A percentile compares a stretch with the other conserved stretches of the same genome.
Evolutionary conservation across 1,140 invertebrate species (phyloP).

Genomic region (Chelonus insularis): DNA sequence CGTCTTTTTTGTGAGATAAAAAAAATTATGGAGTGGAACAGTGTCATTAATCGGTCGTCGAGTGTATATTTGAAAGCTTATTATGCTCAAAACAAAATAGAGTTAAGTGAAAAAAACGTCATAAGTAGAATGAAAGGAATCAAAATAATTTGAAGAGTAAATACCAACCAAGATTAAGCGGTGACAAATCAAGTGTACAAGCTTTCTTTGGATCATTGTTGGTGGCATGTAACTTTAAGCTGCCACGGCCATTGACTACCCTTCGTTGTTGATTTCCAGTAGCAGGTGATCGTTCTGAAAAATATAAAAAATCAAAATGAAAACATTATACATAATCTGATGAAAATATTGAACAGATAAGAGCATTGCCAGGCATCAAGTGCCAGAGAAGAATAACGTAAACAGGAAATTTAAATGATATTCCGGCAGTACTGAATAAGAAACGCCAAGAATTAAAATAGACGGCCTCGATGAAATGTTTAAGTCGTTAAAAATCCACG

Average conservation of each 20-base stretch:
- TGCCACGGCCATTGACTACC: constrained; percentile 42
- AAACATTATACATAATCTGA: constrained; percentile 5
- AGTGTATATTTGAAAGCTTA: too few relatives aligned
- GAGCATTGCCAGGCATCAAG: background rate
- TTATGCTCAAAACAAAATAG: too few relatives aligned
- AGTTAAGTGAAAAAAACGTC: too few relatives aligned
- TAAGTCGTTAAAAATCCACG: background rate
- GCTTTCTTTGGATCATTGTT: constrained; percentile 51
- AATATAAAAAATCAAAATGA: constrained; percentile 1
- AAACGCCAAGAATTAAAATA: constrained; percentile 1
- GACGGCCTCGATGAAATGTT: constrained; percentile 3
- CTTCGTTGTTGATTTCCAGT: constrained; percentile 45
- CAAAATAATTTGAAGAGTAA: background rate
- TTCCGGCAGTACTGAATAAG: background rate
- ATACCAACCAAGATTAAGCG: constrained; percentile 49
- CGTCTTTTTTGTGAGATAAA: too few relatives aligned
- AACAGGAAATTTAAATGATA: constrained; percentile 24
- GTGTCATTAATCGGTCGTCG: too few relatives aligned
- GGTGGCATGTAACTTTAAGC: constrained; percentile 40
- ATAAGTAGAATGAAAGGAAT: constrained; percentile 2
- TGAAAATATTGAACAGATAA: constrained; percentile 5
- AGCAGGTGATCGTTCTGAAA: constrained; percentile 50
- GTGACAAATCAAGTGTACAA: constrained; percentile 46
- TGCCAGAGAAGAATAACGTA: constrained; percentile 5
- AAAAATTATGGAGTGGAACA: too few relatives aligned